Conservation (phyloP, 2,797 vertebrate species). For the Macrochelys suwanniensis region DNA sequence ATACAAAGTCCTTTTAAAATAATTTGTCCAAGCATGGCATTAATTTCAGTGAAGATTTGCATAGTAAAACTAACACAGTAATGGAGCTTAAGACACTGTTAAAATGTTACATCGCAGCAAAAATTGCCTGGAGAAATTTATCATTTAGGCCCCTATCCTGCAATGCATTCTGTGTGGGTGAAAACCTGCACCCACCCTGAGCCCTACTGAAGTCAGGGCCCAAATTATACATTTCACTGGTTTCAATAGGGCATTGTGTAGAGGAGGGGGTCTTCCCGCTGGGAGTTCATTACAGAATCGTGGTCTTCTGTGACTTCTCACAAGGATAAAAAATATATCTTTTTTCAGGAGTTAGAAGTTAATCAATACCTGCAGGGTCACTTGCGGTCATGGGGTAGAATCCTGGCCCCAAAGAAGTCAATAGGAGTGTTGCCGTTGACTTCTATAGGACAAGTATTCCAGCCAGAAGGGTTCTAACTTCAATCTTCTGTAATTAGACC, state of each 20-base stretch:
- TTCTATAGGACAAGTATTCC: background rate
- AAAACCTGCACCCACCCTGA: background rate
- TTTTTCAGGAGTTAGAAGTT: background rate
- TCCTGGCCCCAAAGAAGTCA: background rate
- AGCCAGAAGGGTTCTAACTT: background rate
- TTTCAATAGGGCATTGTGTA: background rate
- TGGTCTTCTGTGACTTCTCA: background rate
- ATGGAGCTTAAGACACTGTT: background rate
- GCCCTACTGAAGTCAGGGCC: background rate
- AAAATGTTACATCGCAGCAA: background rate
- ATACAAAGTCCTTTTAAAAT: slow-evolving; percentile 15
- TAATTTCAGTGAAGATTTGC: background rate
- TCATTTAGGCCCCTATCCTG: background rate
- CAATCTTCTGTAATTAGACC: background rate
- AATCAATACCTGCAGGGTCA: background rate
- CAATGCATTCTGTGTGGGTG: background rate
- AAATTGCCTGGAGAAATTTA: background rate
- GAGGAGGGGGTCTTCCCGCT: background rate
- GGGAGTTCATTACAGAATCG: background rate
- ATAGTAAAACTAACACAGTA: background rate
- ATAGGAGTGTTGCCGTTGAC: background rate
- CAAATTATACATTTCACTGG: background rate
- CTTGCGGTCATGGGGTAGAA: background rate
- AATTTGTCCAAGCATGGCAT: background rate
- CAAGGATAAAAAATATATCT: background rate